Conservation (phyloP, 2,888 invertebrate species). For the Drosophila pseudotalamancana region DNA sequence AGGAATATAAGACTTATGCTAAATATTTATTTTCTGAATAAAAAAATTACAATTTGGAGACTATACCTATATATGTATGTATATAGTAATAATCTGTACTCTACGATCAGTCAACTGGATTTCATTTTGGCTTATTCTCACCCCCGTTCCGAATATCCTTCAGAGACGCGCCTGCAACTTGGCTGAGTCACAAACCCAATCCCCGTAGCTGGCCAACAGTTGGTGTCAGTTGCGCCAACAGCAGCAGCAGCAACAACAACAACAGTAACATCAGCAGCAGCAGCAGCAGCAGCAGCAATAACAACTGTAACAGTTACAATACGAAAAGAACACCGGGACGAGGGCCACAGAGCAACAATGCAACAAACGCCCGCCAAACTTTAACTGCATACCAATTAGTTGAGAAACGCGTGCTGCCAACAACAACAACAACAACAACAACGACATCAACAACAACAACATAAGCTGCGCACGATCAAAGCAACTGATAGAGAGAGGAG, state of each 20-base stretch:
- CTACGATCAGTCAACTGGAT: slow-evolving; percentile 14
- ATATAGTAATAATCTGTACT: slow-evolving; percentile 9
- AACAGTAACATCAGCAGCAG: slow-evolving; percentile 32
- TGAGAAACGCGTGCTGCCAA: slow-evolving; percentile 81
- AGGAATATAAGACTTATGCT: too few relatives aligned
- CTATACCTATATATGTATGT: background rate
- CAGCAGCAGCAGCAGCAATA: slow-evolving; percentile 32
- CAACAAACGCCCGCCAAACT: slow-evolving; percentile 76
- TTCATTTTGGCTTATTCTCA: slow-evolving; percentile 15
- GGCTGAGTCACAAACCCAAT: slow-evolving; percentile 55
- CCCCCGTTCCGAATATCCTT: slow-evolving; percentile 46
- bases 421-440: slow-evolving; percentile 51
- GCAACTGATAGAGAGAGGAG: slow-evolving; percentile 56
- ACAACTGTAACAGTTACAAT: slow-evolving; percentile 66
- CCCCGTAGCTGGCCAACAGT: slow-evolving; percentile 57
- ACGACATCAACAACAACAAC: slow-evolving; percentile 34
- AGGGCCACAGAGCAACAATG: slow-evolving; percentile 30
- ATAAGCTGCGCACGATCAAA: slow-evolving; percentile 67
- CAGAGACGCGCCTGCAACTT: slow-evolving; percentile 16
- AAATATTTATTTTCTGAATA: too few relatives aligned
- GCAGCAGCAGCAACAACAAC: slow-evolving; percentile 27
- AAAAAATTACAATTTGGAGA: too few relatives aligned
- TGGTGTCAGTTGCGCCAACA: slow-evolving; percentile 60
- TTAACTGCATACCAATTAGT: slow-evolving; percentile 82
- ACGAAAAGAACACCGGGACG: slow-evolving; percentile 45